Percentiles rank a stretch among this genome's conserved stretches.
Conservation (phyloP, 2,113 vertebrate species). For the Pseudonaja textilis region DNA sequence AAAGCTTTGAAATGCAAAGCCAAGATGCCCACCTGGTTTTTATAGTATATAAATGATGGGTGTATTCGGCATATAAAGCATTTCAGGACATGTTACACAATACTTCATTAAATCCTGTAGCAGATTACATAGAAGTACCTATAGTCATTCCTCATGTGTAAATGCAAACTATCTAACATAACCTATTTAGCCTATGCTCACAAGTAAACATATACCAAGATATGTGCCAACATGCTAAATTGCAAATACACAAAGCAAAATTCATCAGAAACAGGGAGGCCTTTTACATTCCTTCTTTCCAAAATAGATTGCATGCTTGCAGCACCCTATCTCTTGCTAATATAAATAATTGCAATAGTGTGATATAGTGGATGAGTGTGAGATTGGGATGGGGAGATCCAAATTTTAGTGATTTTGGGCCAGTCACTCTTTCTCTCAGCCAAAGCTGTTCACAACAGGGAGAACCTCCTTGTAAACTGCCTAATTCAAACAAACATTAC, state of each 20-base stretch:
- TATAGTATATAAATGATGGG: neutral
- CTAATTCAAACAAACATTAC: neutral
- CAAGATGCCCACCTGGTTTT: neutral
- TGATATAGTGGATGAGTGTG: neutral
- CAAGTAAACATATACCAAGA: neutral
- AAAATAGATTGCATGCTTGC: neutral
- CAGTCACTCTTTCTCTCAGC: neutral
- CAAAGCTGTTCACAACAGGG: neutral
- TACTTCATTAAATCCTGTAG: neutral
- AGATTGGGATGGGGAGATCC: neutral
- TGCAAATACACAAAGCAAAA: neutral
- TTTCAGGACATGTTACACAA: neutral
- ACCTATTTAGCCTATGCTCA: neutral
- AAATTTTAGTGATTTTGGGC: neutral
- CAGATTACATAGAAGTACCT: neutral
- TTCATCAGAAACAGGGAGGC: neutral
- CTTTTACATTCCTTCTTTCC: neutral
- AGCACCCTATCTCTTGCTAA: neutral
- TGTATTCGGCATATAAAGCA: neutral
- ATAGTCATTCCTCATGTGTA: neutral
- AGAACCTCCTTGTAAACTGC: neutral
- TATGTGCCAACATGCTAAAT: neutral
- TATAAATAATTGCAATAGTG: neutral
- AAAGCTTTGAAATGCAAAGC: neutral
- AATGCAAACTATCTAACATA: neutral